Conservation (phyloP, 1,140 invertebrate genomes). For the Eriosoma lanigerum region DNA sequence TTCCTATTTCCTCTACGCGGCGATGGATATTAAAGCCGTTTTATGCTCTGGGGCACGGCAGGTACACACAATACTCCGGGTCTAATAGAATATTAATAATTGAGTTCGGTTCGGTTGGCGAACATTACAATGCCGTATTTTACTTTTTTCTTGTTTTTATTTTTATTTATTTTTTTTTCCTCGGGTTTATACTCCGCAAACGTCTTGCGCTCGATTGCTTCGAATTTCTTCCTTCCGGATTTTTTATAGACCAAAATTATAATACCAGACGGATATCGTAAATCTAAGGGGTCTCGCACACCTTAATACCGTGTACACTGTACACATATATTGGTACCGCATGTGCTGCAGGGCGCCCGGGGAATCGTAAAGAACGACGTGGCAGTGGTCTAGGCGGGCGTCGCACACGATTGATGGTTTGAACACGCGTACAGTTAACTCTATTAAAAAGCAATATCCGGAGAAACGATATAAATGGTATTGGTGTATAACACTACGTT, state of each 20-base stretch:
- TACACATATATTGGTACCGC: neutral
- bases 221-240: constrained; percentile 22
- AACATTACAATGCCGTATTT: constrained; percentile 50
- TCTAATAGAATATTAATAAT: constrained; percentile 52
- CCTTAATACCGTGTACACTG: neutral
- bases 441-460: constrained; percentile 43
- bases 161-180: neutral
- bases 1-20: neutral
- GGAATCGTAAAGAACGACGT: constrained; percentile 48
- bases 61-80: constrained; percentile 44
- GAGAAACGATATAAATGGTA: constrained; percentile 22
- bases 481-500: neutral
- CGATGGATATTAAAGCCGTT: constrained; percentile 45
- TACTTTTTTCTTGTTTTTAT: constrained; percentile 5
- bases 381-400: neutral
- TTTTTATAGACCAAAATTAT: constrained; percentile 50
- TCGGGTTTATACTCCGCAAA: neutral
- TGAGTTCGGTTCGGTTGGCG: constrained; percentile 50
- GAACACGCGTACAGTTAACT: constrained; percentile 32
- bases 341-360: neutral
- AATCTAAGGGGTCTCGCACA: constrained; percentile 19
- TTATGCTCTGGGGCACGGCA: constrained; percentile 36
- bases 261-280: constrained; percentile 47
- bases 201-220: constrained; percentile 14
- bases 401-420: constrained; percentile 33